A percentile compares a stretch with the other conserved stretches of the same genome.
Conservation (phyloP, 92 coral and sea anemone species). For the Heliopora coerulea region DNA sequence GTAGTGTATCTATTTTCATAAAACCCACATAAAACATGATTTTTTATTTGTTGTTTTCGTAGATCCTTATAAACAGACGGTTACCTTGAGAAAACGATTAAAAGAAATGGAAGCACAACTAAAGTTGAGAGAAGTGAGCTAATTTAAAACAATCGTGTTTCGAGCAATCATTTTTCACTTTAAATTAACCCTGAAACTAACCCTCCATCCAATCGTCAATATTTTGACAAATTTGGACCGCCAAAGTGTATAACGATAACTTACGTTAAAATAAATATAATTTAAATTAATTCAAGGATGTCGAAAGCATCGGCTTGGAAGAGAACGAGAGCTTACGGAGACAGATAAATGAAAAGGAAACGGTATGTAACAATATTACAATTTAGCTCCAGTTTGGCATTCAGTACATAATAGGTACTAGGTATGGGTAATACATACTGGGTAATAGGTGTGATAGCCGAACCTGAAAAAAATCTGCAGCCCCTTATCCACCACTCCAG, state of each 20-base stretch:
- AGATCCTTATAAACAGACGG: slow-evolving; percentile 72
- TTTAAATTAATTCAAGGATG: slow-evolving; percentile 51
- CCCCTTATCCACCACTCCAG: no score
- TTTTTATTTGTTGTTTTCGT: slow-evolving; percentile 10
- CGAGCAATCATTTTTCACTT: slow-evolving; percentile 11
- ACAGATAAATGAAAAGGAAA: slow-evolving; percentile 30
- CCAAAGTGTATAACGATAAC: slow-evolving; percentile 51
- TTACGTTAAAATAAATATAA: no score
- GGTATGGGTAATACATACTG: no score
- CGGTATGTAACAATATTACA: slow-evolving; percentile 46
- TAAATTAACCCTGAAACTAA: no score
- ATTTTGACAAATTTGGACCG: no score
- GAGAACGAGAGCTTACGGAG: slow-evolving; percentile 63
- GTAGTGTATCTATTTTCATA: not conserved
- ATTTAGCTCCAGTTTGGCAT: no score
- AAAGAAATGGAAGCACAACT: slow-evolving; percentile 84
- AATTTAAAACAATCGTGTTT: not conserved
- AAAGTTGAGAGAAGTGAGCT: slow-evolving; percentile 68
- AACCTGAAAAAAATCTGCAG: no score
- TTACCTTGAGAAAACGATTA: slow-evolving; percentile 65
- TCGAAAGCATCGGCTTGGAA: slow-evolving; percentile 50
- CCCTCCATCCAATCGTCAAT: no score
- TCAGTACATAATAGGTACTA: no score
- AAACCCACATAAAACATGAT: no score
- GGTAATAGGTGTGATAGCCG: no score